Evolutionary conservation across 2,113 vertebrate genomes (phyloP), one percentile per base, ranked within the genome.

Genomic region (Dicaeum eximium): DNA sequence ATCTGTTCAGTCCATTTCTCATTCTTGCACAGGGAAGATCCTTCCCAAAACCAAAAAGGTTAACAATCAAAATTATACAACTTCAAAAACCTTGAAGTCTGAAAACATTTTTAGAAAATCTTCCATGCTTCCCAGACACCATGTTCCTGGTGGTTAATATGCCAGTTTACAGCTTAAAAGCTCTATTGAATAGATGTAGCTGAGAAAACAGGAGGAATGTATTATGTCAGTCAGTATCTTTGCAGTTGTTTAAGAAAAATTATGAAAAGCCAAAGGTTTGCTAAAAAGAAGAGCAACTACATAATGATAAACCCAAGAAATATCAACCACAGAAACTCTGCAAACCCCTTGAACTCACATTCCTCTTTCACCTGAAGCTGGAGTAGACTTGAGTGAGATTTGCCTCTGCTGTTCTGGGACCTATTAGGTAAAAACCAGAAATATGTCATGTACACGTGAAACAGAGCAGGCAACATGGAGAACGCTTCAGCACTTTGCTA

Each of bases 381-480:
- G 98, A 50, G 99, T 98, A 15, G 99, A 98, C 97, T 99, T 99
- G 74, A 99, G 97, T 3, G 98, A 99, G 86, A 99, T 99, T 97
- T 99, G 99, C 83, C 99, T 98, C 97, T 99, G 99, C 80, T 99
- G 99, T 92, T 99, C 99, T 90, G 99, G 98, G 42, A 98, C 98
- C 99, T 99, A 38, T 42, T n/a, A 84, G 80, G 16, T 15, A 90
- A 72, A 75, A 87, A 66, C 82, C 38, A 72, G 42, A 96, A 81
- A 28, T 17, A 88, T 23, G 9, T n/a, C 23, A 71, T 1, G 8
- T 40, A 53, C 3, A 37, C 7, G 23, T 0, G 2, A 83, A 83
- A 78, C 22, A 50, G 33, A 50, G 15, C 0, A 2, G 23, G 37
- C 5, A 22, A 53, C 50, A 45, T 13, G 25, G 15, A 64, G 53